These are phyloP conservation scores for Vidua chalybeata DNA, from an alignment of 2,113 vertebrate genomes.

Conservation along the genomic window DNA sequence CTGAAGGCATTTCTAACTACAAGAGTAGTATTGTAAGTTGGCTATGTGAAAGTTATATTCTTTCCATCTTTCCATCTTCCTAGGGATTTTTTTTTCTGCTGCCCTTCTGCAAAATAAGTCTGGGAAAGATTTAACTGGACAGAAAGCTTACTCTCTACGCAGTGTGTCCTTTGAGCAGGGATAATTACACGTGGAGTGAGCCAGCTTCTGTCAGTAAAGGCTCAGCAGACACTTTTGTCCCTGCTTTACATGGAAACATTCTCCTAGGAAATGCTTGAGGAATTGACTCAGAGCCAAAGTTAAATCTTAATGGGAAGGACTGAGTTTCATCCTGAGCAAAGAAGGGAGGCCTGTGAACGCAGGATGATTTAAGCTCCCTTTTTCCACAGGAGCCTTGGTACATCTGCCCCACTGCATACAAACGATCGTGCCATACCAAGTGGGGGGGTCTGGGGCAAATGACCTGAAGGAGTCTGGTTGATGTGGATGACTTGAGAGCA, in stretches of 20 bases:
- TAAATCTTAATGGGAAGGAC: neutral
- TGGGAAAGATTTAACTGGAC: neutral
- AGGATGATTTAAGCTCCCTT: neutral
- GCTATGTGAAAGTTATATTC: neutral
- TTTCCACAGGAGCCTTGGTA: neutral
- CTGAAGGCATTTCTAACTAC: neutral
- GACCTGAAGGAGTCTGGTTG: neutral
- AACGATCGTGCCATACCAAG: accelerated
- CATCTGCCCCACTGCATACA: neutral
- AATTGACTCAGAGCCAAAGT: neutral
- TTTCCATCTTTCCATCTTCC: neutral
- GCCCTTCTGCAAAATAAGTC: neutral
- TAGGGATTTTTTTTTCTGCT: neutral
- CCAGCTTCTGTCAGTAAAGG: neutral
- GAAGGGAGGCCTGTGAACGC: neutral
- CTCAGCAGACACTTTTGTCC: neutral
- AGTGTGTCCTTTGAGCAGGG: neutral
- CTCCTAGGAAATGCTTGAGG: neutral
- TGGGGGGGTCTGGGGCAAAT: neutral
- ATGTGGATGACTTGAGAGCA: neutral
- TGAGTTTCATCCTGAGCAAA: neutral
- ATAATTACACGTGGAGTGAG: accelerated
- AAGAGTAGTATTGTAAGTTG: neutral
- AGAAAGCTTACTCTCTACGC: neutral
- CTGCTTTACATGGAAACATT: neutral